phyloP scores from a whole-genome alignment of 2,797 vertebrate genomes.

The Thamnophis elegans region DNA sequence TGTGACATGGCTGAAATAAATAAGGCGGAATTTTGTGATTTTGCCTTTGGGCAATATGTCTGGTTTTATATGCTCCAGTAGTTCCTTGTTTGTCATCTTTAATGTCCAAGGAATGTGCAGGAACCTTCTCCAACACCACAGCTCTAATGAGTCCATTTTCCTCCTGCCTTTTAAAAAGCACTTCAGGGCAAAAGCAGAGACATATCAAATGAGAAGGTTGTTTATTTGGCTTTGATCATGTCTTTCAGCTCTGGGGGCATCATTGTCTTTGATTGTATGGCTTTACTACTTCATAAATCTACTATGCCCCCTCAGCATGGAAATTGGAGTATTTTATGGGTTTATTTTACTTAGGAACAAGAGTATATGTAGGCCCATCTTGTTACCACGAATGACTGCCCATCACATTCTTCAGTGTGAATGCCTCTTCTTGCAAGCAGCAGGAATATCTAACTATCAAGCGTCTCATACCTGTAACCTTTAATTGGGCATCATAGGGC shows the following conservation, averaged over 20 bases:
- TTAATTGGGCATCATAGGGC: background rate
- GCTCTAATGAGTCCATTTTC: background rate
- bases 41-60: background rate
- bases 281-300: background rate
- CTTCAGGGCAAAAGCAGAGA: background rate
- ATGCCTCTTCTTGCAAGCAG: background rate
- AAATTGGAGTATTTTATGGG: background rate
- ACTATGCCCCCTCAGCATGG: background rate
- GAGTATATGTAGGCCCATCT: background rate
- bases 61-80: background rate
- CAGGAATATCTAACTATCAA: background rate
- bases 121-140: background rate
- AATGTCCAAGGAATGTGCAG: background rate
- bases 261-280: background rate
- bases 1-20: background rate
- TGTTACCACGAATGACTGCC: background rate
- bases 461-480: background rate
- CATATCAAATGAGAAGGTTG: background rate
- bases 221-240: background rate
- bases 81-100: background rate
- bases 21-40: background rate
- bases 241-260: background rate
- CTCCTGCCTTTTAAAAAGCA: background rate
- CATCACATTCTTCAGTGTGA: background rate
- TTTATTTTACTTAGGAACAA: background rate